Evolutionary conservation across 2,113 vertebrate species (phyloP).

Genomic region (Telmatochromis bifrenatus): DNA sequence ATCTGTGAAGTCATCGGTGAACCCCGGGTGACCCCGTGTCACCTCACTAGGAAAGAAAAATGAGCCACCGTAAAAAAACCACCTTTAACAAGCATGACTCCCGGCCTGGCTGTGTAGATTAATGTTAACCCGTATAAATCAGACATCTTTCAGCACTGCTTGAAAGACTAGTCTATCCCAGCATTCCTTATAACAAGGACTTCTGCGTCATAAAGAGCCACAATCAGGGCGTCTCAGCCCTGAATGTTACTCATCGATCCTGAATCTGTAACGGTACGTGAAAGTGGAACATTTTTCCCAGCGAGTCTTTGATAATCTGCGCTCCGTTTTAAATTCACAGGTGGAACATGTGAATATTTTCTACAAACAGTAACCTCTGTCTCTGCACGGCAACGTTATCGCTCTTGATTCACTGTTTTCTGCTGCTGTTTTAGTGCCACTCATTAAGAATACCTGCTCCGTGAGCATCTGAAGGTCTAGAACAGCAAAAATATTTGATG

Average conservation of each 20-base stretch:
- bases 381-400: neutral
- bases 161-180: neutral
- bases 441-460: neutral
- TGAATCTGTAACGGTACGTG: neutral
- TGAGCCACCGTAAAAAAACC: slow-evolving; percentile 5
- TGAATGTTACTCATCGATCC: neutral
- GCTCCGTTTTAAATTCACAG: neutral
- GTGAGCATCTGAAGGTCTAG: neutral
- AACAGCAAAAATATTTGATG: neutral
- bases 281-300: neutral
- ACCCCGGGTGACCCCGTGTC: slow-evolving; percentile 12
- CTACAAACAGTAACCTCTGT: neutral
- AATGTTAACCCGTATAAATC: neutral
- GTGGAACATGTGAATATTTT: neutral
- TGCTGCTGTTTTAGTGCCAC: neutral
- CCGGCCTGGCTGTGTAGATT: slow-evolving; percentile 7
- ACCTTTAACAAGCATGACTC: slow-evolving; percentile 22
- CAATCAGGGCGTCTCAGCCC: neutral
- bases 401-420: neutral
- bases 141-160: neutral
- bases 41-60: neutral
- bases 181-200: neutral
- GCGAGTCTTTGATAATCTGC: neutral
- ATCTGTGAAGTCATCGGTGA: slow-evolving; percentile 8
- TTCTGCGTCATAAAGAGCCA: neutral